Conservation (phyloP, 2,113 vertebrate genomes). For the Pelusios castaneus region DNA sequence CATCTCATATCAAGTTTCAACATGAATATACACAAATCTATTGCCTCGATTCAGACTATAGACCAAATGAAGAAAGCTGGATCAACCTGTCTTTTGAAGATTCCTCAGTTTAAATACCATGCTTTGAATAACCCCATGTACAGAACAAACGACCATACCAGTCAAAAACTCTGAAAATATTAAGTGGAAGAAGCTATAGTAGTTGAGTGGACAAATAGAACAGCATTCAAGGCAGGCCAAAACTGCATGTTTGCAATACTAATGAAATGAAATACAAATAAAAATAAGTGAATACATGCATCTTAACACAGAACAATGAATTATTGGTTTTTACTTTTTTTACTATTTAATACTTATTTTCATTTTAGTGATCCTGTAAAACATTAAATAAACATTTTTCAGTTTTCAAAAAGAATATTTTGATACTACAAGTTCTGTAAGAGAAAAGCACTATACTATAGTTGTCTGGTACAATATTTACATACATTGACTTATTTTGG, state of each 20-base stretch:
- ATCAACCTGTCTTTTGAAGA: background rate
- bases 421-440: background rate
- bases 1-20: conserved; percentile 27
- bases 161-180: background rate
- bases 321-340: background rate
- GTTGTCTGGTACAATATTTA: background rate
- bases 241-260: fast-evolving
- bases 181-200: background rate
- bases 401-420: background rate
- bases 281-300: background rate
- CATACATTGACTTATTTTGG: background rate
- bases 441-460: background rate
- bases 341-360: background rate
- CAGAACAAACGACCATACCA: background rate
- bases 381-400: background rate
- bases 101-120: background rate
- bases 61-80: background rate
- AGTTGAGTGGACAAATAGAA: background rate
- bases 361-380: background rate
- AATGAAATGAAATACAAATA: no score
- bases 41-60: background rate
- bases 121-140: background rate
- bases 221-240: fast-evolving
- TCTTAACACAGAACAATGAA: background rate
- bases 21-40: background rate